Conservation (phyloP, 2,113 vertebrate species). For the Saguinus imperator region DNA sequence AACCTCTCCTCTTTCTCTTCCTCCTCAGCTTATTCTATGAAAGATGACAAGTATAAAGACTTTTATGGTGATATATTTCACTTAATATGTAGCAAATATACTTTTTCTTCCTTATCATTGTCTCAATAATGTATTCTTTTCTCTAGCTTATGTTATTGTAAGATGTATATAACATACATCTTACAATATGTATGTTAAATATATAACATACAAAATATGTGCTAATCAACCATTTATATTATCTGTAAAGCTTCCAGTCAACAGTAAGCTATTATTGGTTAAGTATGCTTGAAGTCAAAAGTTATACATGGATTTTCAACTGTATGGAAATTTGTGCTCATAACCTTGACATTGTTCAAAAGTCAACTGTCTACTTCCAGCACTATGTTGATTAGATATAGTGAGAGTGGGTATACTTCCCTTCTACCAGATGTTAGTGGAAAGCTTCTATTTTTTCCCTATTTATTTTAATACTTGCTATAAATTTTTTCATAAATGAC, state of each 20-base stretch:
- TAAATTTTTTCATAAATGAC: background rate
- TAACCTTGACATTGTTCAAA: background rate
- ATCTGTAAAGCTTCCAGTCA: background rate
- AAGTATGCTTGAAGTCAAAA: background rate
- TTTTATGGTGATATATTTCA: background rate
- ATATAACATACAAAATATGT: background rate
- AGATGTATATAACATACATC: background rate
- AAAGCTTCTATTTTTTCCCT: background rate
- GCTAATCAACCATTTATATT: background rate
- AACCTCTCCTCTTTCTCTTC: background rate
- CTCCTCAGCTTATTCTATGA: background rate
- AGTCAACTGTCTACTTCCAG: background rate
- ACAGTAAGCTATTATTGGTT: background rate
- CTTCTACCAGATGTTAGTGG: background rate
- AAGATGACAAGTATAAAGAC: background rate
- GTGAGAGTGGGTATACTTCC: background rate
- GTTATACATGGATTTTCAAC: background rate
- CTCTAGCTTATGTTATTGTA: background rate
- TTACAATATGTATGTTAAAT: no score
- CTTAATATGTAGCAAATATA: background rate
- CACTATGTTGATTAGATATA: background rate
- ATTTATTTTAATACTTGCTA: background rate
- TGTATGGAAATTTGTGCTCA: background rate
- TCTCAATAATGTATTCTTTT: background rate
- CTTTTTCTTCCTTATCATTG: background rate